Evolutionary conservation across 2,113 vertebrate species (phyloP).

Genomic region (Craseonycteris thonglongyai): DNA sequence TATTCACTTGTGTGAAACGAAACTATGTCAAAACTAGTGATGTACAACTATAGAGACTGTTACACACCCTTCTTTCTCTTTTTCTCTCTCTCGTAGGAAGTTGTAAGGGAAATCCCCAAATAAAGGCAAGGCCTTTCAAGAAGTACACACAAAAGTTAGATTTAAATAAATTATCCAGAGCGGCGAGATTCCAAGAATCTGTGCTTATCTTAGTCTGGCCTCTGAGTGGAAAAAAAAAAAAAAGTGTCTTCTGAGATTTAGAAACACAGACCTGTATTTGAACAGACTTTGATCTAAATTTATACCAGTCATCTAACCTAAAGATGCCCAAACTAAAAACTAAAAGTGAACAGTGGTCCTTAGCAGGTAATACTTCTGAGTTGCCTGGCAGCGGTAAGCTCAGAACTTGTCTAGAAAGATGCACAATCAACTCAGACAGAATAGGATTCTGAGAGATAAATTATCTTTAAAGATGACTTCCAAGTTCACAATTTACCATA

Average conservation of each 20-base stretch:
- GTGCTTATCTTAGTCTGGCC: background rate
- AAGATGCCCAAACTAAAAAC: background rate
- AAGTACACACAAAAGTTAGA: background rate
- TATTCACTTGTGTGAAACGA: too few relatives aligned
- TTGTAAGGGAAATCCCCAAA: background rate
- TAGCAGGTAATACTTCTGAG: background rate
- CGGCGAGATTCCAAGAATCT: background rate
- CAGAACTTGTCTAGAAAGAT: background rate
- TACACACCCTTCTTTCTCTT: too few relatives aligned
- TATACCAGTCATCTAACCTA: background rate
- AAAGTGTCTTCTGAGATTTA: background rate
- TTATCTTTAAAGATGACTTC: background rate
- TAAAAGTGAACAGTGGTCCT: background rate
- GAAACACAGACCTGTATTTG: background rate
- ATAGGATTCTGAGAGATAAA: background rate
- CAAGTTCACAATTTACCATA: background rate
- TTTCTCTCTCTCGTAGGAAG: too few relatives aligned
- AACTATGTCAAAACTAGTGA: too few relatives aligned
- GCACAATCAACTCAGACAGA: background rate
- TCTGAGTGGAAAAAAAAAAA: background rate
- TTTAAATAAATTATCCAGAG: background rate
- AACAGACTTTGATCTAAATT: background rate
- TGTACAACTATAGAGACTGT: too few relatives aligned
- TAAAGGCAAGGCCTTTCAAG: background rate
- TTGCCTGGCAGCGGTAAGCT: background rate